Percentiles rank a stretch among this genome's conserved stretches.
These are phyloP conservation scores for Bombus sylvicola DNA, from an alignment of 1,140 invertebrate genomes.

Conservation along the genomic window DNA sequence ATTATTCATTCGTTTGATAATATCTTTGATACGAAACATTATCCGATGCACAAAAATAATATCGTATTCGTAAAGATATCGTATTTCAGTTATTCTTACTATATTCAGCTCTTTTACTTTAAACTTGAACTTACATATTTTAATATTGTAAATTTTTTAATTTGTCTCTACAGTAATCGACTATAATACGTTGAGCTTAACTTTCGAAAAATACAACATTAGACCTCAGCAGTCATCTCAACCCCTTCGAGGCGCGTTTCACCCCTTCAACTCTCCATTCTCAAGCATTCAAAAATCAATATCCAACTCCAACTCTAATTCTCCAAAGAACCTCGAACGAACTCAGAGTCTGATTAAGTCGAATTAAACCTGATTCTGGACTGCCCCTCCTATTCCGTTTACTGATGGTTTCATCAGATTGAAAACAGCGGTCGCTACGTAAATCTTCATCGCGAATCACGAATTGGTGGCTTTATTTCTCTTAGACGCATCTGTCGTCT, in stretches of 20 bases:
- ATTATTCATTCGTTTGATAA: not conserved
- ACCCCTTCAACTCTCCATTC: not conserved
- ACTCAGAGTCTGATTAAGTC: not conserved
- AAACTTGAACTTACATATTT: too few relatives aligned
- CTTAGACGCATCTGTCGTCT: constrained; percentile 57
- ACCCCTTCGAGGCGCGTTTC: too few relatives aligned
- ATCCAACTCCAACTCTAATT: too few relatives aligned
- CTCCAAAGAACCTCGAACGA: not conserved
- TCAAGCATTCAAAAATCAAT: not conserved
- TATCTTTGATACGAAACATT: not conserved
- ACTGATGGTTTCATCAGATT: not conserved
- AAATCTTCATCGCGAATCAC: constrained; percentile 13
- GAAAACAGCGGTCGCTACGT: not conserved
- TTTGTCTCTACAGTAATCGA: too few relatives aligned
- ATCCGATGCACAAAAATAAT: not conserved
- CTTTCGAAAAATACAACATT: too few relatives aligned
- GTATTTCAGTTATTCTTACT: too few relatives aligned
- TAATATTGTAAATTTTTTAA: too few relatives aligned
- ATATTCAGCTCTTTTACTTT: too few relatives aligned
- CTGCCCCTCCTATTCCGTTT: not conserved
- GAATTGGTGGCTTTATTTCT: constrained; percentile 33
- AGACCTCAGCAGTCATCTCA: too few relatives aligned
- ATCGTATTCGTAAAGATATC: not conserved
- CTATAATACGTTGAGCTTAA: too few relatives aligned
- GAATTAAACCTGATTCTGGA: not conserved